Evolutionary conservation across 1,140 invertebrate genomes (phyloP).

Genomic region (Chionoecetes opilio): DNA sequence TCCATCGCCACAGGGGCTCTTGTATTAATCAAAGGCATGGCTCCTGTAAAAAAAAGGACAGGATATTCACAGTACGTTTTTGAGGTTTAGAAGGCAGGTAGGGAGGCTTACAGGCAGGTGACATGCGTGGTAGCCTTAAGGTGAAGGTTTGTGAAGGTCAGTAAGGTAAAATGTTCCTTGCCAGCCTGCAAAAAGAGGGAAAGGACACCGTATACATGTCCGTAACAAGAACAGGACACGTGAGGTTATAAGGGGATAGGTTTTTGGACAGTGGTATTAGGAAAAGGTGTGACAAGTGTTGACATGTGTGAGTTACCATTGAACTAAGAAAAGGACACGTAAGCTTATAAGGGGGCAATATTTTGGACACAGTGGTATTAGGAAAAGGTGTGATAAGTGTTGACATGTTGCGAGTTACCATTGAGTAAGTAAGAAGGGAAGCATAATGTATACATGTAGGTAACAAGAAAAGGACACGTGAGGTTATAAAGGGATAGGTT

Average conservation of each 20-base stretch:
- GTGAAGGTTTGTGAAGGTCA: not conserved
- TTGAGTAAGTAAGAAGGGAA: no score
- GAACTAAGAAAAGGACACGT: no score
- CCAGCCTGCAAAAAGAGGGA: not conserved
- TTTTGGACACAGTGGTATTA: no score
- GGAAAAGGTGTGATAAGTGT: no score
- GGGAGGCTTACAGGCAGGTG: not conserved
- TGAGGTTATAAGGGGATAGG: not conserved
- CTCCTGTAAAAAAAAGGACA: conserved; percentile 12
- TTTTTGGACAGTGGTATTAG: no score
- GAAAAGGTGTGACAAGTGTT: no score
- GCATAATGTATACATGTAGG: not conserved
- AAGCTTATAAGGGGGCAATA: no score
- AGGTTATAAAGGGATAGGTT: no score
- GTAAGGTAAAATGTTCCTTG: not conserved
- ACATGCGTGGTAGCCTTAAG: not conserved
- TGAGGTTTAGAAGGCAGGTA: not conserved
- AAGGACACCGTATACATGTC: not conserved
- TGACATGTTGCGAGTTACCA: no score
- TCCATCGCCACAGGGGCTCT: not conserved
- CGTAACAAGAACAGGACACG: not conserved
- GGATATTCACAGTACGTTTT: not conserved
- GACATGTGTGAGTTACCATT: no score
- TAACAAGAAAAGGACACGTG: not conserved
- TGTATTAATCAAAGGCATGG: conserved; percentile 47